Conservation (phyloP, 2,113 vertebrate genomes). For the Prinia subflava region DNA sequence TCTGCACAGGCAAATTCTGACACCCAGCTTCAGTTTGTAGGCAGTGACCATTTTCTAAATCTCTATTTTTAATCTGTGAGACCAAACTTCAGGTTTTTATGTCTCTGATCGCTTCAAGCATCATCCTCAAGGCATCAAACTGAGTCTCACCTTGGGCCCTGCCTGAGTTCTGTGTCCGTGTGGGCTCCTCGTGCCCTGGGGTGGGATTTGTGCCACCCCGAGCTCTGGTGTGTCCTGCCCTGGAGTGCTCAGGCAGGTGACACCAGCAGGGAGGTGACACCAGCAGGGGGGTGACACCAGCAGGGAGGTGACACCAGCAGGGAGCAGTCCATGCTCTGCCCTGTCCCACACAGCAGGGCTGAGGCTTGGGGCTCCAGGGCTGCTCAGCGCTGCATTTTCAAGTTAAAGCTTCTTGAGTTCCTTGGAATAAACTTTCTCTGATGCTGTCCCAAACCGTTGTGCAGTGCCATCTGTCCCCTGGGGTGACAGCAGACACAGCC, state of each 20-base stretch:
- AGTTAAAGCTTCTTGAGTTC: neutral
- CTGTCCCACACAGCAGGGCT: neutral
- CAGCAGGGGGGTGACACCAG: too few species aligned
- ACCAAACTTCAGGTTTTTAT: neutral
- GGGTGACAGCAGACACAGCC: fast-evolving
- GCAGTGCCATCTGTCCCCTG: fast-evolving
- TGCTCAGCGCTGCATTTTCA: neutral
- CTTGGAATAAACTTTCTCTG: slow-evolving; percentile 32
- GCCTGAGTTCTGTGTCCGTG: fast-evolving
- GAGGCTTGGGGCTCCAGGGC: neutral
- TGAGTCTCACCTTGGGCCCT: neutral
- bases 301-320: neutral
- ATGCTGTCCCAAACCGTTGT: fast-evolving
- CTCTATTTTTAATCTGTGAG: neutral
- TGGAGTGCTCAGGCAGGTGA: neutral
- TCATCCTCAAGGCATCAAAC: neutral
- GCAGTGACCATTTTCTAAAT: neutral
- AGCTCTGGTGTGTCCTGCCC: neutral
- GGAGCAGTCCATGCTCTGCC: neutral
- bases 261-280: neutral
- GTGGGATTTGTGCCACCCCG: neutral
- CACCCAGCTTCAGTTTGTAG: slow-evolving; percentile 12
- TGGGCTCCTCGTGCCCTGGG: neutral
- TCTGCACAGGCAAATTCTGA: neutral
- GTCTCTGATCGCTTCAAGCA: neutral